Evolutionary conservation across 2,888 invertebrate genomes (phyloP).

Genomic region (Folsomia candida): DNA sequence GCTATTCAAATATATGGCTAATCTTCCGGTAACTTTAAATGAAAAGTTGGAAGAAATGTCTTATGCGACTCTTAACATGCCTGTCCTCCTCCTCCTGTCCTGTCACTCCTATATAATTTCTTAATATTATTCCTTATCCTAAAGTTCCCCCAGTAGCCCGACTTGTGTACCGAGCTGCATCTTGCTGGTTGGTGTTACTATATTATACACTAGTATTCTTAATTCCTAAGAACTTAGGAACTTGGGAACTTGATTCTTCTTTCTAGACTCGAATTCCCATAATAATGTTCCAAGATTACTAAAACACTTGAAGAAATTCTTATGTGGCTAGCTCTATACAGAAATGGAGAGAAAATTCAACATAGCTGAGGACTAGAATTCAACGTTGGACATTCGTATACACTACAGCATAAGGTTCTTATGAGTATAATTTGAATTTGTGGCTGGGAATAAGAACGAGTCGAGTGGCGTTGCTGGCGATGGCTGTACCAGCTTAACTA

Average conservation of each 20-base stretch:
- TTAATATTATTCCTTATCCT: too few relatives aligned
- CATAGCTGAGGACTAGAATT: neutral
- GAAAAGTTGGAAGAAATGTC: neutral
- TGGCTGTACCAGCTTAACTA: neutral
- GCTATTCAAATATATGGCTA: neutral
- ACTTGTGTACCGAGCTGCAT: neutral
- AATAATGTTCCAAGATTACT: too few relatives aligned
- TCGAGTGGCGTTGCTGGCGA: neutral
- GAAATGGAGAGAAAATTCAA: too few relatives aligned
- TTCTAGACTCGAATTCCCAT: too few relatives aligned
- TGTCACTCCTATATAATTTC: neutral
- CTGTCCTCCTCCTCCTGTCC: neutral
- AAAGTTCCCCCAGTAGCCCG: too few relatives aligned
- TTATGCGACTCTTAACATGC: neutral
- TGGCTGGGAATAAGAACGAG: neutral
- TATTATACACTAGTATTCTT: too few relatives aligned
- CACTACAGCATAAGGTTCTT: too few relatives aligned
- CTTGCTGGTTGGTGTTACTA: too few relatives aligned
- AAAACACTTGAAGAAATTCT: too few relatives aligned
- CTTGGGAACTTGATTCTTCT: neutral
- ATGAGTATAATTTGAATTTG: too few relatives aligned
- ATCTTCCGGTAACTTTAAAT: neutral
- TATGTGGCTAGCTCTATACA: too few relatives aligned
- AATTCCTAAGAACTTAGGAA: neutral
- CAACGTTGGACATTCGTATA: too few relatives aligned